Percentiles rank a stretch among this genome's conserved stretches.
These are phyloP conservation scores for Oxytorus armatus DNA, from an alignment of 2,888 invertebrate genomes.

Conservation along the genomic window DNA sequence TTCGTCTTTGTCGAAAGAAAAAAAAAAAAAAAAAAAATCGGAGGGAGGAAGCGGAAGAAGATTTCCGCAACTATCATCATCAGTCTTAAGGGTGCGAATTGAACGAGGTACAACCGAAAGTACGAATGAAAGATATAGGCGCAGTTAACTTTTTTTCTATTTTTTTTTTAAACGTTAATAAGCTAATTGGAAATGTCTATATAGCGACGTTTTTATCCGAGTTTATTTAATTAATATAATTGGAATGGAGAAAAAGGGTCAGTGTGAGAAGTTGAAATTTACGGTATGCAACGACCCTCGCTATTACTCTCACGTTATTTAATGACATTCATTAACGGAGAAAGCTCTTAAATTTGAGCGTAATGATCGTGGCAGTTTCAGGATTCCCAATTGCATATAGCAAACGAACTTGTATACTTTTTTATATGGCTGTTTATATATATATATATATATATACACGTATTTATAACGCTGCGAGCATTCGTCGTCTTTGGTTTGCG, in stretches of 20 bases:
- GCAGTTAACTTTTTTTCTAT: background rate
- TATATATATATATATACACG: slow-evolving; percentile 7
- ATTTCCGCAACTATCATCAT: background rate
- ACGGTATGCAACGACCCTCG: slow-evolving; percentile 22
- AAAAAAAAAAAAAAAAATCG: background rate
- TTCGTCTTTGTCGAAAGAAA: slow-evolving; percentile 36
- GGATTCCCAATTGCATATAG: slow-evolving; percentile 70
- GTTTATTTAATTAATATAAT: slow-evolving; percentile 81
- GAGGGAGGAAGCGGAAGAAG: too few species aligned
- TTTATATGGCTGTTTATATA: background rate
- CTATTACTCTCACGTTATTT: slow-evolving; percentile 78
- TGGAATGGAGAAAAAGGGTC: slow-evolving; percentile 65
- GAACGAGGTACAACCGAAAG: slow-evolving; percentile 20
- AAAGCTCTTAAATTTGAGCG: slow-evolving; percentile 71
- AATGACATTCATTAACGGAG: slow-evolving; percentile 81
- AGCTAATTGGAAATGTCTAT: slow-evolving; percentile 78
- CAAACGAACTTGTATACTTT: slow-evolving; percentile 27
- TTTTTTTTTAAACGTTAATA: slow-evolving; percentile 72
- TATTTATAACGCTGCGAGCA: background rate
- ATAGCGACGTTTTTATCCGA: slow-evolving; percentile 31
- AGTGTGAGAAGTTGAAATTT: slow-evolving; percentile 17
- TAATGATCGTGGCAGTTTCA: slow-evolving; percentile 77
- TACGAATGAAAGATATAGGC: background rate
- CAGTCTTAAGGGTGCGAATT: background rate
- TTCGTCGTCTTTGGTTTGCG: slow-evolving; percentile 30